Conservation (phyloP, 1,140 invertebrate species). For the Lasioglossum baleicum region DNA sequence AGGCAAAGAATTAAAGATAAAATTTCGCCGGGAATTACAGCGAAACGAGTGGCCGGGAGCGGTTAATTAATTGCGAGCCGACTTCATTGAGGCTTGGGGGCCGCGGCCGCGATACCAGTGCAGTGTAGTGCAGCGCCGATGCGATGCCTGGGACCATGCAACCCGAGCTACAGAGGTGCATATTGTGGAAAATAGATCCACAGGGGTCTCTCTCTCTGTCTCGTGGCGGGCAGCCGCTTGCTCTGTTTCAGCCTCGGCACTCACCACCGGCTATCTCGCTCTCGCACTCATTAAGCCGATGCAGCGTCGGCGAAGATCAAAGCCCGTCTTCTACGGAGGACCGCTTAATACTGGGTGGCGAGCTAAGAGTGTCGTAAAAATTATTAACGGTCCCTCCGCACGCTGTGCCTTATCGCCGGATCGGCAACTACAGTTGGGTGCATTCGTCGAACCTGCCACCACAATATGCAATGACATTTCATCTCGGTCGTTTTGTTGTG, state of each 20-base stretch:
- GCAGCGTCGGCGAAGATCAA: constrained; percentile 76
- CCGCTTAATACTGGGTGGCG: constrained; percentile 77
- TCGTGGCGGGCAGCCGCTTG: neutral
- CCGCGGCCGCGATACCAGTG: neutral
- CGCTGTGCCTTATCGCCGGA: constrained; percentile 71
- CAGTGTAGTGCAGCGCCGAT: too few species aligned
- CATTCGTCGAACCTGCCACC: constrained; percentile 52
- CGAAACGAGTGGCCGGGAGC: neutral
- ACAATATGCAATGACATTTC: constrained; percentile 56
- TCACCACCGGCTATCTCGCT: constrained; percentile 49
- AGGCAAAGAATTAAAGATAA: neutral
- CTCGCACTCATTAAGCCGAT: constrained; percentile 69
- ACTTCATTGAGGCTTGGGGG: neutral
- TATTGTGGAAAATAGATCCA: constrained; percentile 34
- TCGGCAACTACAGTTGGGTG: constrained; percentile 56
- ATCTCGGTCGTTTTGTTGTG: neutral
- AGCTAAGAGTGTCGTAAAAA: constrained; percentile 77
- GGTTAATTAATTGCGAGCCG: neutral
- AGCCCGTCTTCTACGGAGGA: constrained; percentile 71
- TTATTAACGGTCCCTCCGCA: constrained; percentile 70
- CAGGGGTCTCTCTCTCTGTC: constrained; percentile 18
- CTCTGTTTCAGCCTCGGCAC: constrained; percentile 26
- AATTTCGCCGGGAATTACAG: neutral
- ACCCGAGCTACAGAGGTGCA: constrained; percentile 39
- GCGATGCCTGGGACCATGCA: constrained; percentile 42